Evolutionary conservation across 2,113 vertebrate species (phyloP).

Genomic region (Cottus gobio): DNA sequence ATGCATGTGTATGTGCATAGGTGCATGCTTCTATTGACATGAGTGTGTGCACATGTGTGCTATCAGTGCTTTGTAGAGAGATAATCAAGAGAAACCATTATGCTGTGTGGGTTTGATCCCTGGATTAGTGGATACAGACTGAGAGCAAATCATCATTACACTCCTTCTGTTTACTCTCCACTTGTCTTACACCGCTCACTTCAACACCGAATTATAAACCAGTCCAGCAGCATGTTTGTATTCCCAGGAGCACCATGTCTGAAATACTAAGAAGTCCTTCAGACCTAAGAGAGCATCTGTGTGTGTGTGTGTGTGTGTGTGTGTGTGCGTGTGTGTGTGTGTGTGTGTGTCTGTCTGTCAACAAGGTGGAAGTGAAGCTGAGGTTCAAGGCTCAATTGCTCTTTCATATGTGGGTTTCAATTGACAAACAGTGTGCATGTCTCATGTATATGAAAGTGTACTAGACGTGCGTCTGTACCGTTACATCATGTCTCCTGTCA

Average conservation of each 20-base stretch:
- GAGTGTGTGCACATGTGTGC: background rate
- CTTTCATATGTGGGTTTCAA: background rate
- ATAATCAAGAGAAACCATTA: background rate
- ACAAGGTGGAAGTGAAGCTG: constrained; percentile 3
- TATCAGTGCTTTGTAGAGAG: background rate
- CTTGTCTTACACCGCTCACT: constrained; percentile 43
- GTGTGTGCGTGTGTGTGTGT: constrained; percentile 6
- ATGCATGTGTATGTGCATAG: background rate
- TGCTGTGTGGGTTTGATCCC: constrained; percentile 10
- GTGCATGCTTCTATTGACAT: background rate
- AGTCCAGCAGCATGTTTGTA: constrained; percentile 42
- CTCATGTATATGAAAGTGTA: background rate
- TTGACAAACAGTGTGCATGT: background rate
- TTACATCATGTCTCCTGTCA: background rate
- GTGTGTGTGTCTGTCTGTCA: background rate
- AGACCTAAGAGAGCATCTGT: background rate
- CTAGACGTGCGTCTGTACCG: background rate
- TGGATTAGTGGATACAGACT: constrained; percentile 62
- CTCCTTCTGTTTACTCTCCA: constrained; percentile 56
- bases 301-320: background rate
- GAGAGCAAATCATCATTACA: constrained; percentile 62
- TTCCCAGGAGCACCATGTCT: constrained; percentile 38
- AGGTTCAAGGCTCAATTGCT: background rate
- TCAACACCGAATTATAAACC: constrained; percentile 19
- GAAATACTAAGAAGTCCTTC: constrained; percentile 37